phyloP scores from a whole-genome alignment of 2,888 invertebrate species.

The Noctua janthina region DNA sequence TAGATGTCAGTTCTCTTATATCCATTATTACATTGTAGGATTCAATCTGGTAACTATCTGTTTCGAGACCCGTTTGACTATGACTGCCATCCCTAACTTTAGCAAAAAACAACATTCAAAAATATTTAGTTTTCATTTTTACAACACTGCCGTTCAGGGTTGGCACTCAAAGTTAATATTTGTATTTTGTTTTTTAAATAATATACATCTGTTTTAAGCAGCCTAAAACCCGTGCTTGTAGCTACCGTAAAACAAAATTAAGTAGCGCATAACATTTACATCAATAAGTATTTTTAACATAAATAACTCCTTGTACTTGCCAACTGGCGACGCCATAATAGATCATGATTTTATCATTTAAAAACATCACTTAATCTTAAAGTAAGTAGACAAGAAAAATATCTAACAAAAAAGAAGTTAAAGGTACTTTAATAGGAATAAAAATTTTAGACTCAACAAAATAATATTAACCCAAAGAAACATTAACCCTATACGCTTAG shows the following conservation, averaged over 20 bases:
- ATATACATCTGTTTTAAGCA: constrained; percentile 78
- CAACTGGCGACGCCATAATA: constrained; percentile 68
- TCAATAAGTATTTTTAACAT: constrained; percentile 74
- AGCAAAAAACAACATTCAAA: constrained; percentile 59
- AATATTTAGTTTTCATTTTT: constrained; percentile 58
- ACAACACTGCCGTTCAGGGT: constrained; percentile 66
- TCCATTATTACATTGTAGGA: constrained; percentile 81
- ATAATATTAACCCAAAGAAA: constrained; percentile 77
- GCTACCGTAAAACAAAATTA: constrained; percentile 79
- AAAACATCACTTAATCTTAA: constrained; percentile 76
- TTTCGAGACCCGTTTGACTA: constrained; percentile 87
- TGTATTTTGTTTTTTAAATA: constrained; percentile 66
- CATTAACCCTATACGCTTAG: constrained; percentile 80
- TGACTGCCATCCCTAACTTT: constrained; percentile 75
- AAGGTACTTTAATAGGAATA: constrained; percentile 89
- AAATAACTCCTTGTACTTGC: constrained; percentile 85
- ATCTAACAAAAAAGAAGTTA: constrained; percentile 81
- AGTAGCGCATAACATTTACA: constrained; percentile 79
- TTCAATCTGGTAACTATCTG: constrained; percentile 87
- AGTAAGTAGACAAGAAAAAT: constrained; percentile 78
- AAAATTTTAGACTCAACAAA: constrained; percentile 85
- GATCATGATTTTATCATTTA: constrained; percentile 84
- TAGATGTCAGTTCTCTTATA: constrained; percentile 70
- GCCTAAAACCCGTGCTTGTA: constrained; percentile 83
- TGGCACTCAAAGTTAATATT: constrained; percentile 71